These are phyloP conservation scores for Onychostruthus taczanowskii DNA, from an alignment of 2,113 vertebrate genomes.

Conservation along the genomic window DNA sequence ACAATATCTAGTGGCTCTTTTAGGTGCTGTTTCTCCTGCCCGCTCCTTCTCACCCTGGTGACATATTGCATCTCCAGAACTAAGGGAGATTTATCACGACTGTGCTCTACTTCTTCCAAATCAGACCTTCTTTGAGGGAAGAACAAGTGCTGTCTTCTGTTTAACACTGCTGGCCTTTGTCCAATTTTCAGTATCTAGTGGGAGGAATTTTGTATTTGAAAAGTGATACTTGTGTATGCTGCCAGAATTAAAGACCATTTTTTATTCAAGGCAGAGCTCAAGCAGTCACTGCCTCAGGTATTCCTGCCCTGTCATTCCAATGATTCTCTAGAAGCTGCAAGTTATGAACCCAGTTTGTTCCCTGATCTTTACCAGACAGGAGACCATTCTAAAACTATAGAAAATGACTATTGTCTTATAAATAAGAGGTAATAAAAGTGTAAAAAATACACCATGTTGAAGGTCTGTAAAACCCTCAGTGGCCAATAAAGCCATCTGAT, in stretches of 20 bases:
- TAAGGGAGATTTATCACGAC: neutral
- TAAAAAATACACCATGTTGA: neutral
- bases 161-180: neutral
- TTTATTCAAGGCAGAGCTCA: neutral
- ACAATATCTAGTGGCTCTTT: neutral
- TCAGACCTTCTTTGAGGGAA: neutral
- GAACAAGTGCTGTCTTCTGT: neutral
- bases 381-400: neutral
- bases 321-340: neutral
- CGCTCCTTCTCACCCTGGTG: neutral
- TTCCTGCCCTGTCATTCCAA: neutral
- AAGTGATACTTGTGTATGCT: neutral
- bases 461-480: neutral
- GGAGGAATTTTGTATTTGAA: constrained; percentile 25
- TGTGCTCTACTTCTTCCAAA: neutral
- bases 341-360: neutral
- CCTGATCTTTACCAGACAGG: neutral
- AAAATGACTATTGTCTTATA: neutral
- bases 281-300: neutral
- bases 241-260: neutral
- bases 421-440: neutral
- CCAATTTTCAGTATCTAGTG: neutral
- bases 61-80: neutral
- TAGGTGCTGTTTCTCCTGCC: neutral
- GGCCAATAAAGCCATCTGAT: neutral